Evolutionary conservation across 2,113 vertebrate species (phyloP).

Genomic region (Trinectes maculatus): DNA sequence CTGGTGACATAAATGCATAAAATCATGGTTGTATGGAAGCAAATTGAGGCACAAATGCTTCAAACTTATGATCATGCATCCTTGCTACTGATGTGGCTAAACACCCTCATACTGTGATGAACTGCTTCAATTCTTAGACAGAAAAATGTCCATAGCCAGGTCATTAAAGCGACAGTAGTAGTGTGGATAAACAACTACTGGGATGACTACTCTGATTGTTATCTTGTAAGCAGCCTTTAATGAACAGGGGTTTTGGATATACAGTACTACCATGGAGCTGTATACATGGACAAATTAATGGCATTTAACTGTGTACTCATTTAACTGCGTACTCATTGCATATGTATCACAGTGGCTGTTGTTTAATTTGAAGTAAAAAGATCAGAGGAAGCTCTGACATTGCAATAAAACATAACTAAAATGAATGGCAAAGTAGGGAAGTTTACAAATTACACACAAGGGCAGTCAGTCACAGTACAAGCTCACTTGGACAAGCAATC

Average conservation of each 20-base stretch:
- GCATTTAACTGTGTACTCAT: neutral
- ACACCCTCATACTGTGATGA: neutral
- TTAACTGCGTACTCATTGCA: neutral
- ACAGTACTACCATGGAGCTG: neutral
- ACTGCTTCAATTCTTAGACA: neutral
- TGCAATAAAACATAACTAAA: constrained; percentile 4
- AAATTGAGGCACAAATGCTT: neutral
- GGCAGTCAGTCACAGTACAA: constrained; percentile 22
- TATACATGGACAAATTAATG: neutral
- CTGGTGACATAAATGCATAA: neutral
- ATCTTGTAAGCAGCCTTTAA: neutral
- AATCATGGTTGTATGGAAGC: neutral
- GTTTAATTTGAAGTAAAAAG: neutral
- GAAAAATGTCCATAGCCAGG: neutral
- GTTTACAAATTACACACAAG: constrained; percentile 12
- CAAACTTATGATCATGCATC: neutral
- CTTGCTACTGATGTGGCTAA: neutral
- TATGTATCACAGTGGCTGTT: neutral
- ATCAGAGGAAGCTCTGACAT: neutral
- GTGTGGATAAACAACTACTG: neutral
- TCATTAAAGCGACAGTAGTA: neutral
- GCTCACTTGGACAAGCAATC: constrained; percentile 21
- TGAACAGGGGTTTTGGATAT: neutral
- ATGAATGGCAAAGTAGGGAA: constrained; percentile 10
- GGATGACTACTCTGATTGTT: neutral